Conservation (phyloP, 2,888 invertebrate species). For the Erebia palarica region DNA sequence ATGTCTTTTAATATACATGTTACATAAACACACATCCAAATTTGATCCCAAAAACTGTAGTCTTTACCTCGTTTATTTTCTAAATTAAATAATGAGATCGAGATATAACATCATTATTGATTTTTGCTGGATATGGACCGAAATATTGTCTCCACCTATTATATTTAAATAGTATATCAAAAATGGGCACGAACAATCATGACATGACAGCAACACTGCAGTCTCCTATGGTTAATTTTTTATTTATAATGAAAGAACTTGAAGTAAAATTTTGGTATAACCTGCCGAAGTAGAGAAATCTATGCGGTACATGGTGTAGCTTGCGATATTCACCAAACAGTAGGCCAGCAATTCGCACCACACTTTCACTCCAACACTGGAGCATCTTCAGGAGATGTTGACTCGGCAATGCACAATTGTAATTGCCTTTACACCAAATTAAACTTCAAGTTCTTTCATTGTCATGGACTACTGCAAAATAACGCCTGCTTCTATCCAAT, state of each 20-base stretch:
- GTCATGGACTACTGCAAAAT: too few relatives aligned
- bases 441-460: too few relatives aligned
- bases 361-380: too few relatives aligned
- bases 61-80: constrained; percentile 81
- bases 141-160: constrained; percentile 46
- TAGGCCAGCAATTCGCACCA: too few relatives aligned
- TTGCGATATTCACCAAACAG: too few relatives aligned
- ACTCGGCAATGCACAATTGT: too few relatives aligned
- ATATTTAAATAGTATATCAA: constrained; percentile 37
- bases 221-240: constrained; percentile 18
- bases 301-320: too few relatives aligned
- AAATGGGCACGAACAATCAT: constrained; percentile 34
- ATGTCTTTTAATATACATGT: constrained; percentile 76
- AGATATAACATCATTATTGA: constrained; percentile 71
- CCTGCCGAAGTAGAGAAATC: too few relatives aligned
- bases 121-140: constrained; percentile 63
- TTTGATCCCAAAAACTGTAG: constrained; percentile 80
- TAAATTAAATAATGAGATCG: constrained; percentile 83
- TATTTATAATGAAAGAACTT: too few relatives aligned
- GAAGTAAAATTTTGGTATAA: too few relatives aligned
- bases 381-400: too few relatives aligned
- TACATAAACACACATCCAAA: constrained; percentile 80
- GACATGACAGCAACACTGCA: constrained; percentile 28
- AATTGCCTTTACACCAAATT: too few relatives aligned
- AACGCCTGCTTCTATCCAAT: not conserved